Evolutionary conservation across 2,888 invertebrate genomes (phyloP), one percentile per base, ranked within the genome.

Genomic region (Ernsta delagoae): DNA sequence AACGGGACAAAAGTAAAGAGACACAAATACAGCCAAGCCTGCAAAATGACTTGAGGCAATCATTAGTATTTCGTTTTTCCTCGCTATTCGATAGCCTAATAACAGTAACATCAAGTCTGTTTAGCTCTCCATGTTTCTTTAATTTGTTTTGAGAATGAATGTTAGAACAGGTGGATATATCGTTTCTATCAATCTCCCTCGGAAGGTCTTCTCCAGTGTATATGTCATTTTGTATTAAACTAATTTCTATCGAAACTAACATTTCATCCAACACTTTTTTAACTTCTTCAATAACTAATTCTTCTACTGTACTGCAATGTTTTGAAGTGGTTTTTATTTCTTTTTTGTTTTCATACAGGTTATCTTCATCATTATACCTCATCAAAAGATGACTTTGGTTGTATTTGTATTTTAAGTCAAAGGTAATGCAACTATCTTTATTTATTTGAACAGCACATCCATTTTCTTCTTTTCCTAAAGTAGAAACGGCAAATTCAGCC

Each of bases 1-100:
- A 86, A 68, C 86, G 81, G 12, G 85, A 83, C 70, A 90, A 89
- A 43, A 85, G 79, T 43, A 96, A 79, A 75, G 96, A 96, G 62
- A 91, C 88, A 78, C 96, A 96, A 50, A 96, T 80, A 79, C 96
- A 96, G 4, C 96, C 96, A 66, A 96, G 83, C 70, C 83, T 83
- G 78, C 96, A 96, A 81, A 83, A 90, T 5, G 89, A 85, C 75
- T 95, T 94, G 0, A 71, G 73, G 78, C 96, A 96, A 16, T 72
- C 68, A 54, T 72, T 73, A 7, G 16, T 45, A 45, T 70, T 63
- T 36, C 72, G 71, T 43, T 74, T 74, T 61, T 76, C 71, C 31
- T 72, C 71, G 7, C 76, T 79, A 66, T 88, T 84, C 39, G 89
- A 81, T 70, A 90, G 88, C 78, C 94, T 94, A 65, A 96, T 95